These are phyloP conservation scores for Hexactinellida sp. DNA, from an alignment of 37 sponge, comb jelly and placozoan species.

Conservation along the genomic window DNA sequence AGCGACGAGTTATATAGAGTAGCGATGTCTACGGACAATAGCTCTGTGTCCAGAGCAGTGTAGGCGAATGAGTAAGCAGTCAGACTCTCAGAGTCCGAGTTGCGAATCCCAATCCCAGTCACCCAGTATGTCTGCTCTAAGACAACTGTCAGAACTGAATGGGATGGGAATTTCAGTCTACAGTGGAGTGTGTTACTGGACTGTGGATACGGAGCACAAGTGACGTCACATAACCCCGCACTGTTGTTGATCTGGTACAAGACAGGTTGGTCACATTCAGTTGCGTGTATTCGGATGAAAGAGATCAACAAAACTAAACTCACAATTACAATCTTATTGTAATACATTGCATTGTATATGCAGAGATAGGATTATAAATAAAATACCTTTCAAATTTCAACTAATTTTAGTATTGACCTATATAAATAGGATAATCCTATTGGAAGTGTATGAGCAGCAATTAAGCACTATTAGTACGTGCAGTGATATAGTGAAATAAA, in stretches of 20 bases:
- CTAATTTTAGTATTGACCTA: background rate
- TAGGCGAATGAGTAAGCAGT: background rate
- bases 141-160: background rate
- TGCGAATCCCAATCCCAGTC: background rate
- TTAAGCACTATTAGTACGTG: too few species aligned
- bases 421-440: too few species aligned
- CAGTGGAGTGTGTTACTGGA: background rate
- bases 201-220: background rate
- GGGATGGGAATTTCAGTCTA: background rate
- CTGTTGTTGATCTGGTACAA: background rate
- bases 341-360: background rate
- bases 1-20: background rate
- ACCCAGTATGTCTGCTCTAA: background rate
- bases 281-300: background rate
- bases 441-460: too few species aligned
- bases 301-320: background rate
- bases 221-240: background rate
- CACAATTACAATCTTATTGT: background rate
- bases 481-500: too few species aligned
- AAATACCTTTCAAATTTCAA: background rate
- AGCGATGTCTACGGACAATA: background rate
- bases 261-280: background rate
- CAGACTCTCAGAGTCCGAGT: background rate
- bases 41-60: background rate
- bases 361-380: background rate